Conservation (phyloP, 2,888 invertebrate species). For the Caenorhabditis panamensis region DNA sequence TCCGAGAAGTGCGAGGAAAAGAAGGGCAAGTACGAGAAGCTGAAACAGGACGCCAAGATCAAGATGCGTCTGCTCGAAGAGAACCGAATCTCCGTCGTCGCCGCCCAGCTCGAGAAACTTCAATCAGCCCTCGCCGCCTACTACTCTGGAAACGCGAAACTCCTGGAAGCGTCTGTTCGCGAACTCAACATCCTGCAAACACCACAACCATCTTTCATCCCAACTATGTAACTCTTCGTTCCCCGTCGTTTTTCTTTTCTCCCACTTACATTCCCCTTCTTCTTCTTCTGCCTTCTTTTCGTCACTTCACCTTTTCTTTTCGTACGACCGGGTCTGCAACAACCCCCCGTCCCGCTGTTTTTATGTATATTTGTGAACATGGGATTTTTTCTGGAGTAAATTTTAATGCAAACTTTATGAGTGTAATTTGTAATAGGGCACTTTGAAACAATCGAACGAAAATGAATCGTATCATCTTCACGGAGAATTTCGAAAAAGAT, state of each 20-base stretch:
- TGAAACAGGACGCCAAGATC: conserved; percentile 93
- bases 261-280: conserved; percentile 10
- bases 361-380: conserved; percentile 49
- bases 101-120: conserved; percentile 68
- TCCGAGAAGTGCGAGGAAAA: conserved; percentile 90
- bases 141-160: conserved; percentile 71
- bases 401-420: neutral
- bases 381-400: conserved; percentile 12
- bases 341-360: conserved; percentile 25
- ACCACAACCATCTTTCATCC: conserved; percentile 56
- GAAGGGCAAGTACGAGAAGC: conserved; percentile 92
- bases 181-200: conserved; percentile 56
- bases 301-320: conserved; percentile 44
- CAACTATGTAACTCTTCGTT: conserved; percentile 23
- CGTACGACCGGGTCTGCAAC: conserved; percentile 30
- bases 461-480: too few species aligned
- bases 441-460: conserved; percentile 11
- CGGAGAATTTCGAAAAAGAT: too few species aligned
- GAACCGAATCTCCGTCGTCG: conserved; percentile 88
- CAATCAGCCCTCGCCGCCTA: conserved; percentile 71
- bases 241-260: neutral
- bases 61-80: conserved; percentile 97
- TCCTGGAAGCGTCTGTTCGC: conserved; percentile 64
- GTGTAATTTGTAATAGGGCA: neutral
- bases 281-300: conserved; percentile 34